phyloP scores from a whole-genome alignment of 2,797 vertebrate species.

The Chaunax sp. region DNA sequence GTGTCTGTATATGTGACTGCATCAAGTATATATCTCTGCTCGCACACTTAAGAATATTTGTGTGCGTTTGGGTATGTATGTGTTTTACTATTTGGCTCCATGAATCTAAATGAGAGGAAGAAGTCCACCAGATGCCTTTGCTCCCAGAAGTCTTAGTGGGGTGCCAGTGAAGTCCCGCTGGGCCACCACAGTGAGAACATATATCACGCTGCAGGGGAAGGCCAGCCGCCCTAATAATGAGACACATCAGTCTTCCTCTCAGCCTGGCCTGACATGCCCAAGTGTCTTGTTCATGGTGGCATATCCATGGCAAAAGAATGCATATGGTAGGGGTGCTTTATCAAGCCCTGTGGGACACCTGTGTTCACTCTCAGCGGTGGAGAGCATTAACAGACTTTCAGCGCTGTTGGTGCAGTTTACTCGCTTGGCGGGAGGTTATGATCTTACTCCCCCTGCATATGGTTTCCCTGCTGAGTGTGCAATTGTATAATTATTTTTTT shows the following conservation, averaged over 20 bases:
- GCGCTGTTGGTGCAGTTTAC: slow-evolving; percentile 64
- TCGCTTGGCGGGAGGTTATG: slow-evolving; percentile 71
- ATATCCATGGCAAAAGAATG: slow-evolving; percentile 76
- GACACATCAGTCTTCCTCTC: slow-evolving; percentile 77
- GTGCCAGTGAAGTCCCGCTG: slow-evolving; percentile 77
- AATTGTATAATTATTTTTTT: slow-evolving; percentile 18
- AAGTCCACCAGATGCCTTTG: slow-evolving; percentile 76
- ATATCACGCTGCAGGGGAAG: slow-evolving; percentile 71
- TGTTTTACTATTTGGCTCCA: slow-evolving; percentile 23
- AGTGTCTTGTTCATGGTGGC: slow-evolving; percentile 79
- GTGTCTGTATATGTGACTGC: slow-evolving; percentile 27
- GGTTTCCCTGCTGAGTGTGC: slow-evolving; percentile 24
- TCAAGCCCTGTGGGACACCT: slow-evolving; percentile 79
- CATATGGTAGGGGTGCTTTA: slow-evolving; percentile 76
- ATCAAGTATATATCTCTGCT: neutral
- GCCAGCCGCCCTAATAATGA: slow-evolving; percentile 67
- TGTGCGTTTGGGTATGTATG: slow-evolving; percentile 1
- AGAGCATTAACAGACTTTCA: slow-evolving; percentile 66
- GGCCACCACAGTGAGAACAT: slow-evolving; percentile 72
- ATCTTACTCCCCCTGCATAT: slow-evolving; percentile 46
- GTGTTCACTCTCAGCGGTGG: slow-evolving; percentile 72
- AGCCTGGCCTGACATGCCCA: slow-evolving; percentile 70
- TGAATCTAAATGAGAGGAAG: slow-evolving; percentile 57
- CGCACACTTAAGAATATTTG: neutral
- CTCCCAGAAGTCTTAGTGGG: slow-evolving; percentile 83